Conservation (phyloP, 2,888 invertebrate genomes). For the Heteromurus nitidus region DNA sequence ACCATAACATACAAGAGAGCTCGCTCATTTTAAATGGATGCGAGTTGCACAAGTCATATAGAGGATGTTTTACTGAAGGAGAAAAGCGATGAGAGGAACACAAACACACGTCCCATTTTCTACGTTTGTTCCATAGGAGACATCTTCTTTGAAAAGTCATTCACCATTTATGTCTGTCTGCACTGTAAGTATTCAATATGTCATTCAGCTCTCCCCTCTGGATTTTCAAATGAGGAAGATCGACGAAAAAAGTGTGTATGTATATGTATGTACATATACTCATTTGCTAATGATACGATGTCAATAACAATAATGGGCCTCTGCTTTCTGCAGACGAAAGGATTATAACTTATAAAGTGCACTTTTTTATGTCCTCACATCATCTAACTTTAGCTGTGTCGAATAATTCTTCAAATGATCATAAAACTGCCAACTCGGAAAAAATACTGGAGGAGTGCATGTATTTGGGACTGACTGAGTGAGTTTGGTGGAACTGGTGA, state of each 20-base stretch:
- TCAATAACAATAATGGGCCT: background rate
- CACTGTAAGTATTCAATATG: background rate
- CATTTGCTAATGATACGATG: constrained; percentile 14
- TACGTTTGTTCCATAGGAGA: background rate
- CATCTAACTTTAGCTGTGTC: background rate
- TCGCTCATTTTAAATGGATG: background rate
- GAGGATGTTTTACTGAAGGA: background rate
- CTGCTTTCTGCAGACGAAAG: background rate
- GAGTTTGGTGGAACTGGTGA: background rate
- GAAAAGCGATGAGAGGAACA: background rate
- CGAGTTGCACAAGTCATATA: background rate
- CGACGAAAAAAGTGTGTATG: background rate
- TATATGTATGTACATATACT: background rate
- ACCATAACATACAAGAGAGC: background rate
- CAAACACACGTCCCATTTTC: background rate
- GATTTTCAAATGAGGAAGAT: constrained; percentile 3
- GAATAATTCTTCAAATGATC: background rate
- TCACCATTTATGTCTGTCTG: constrained; percentile 4
- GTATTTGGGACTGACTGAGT: too few relatives aligned
- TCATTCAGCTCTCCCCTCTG: background rate
- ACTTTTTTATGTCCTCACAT: background rate
- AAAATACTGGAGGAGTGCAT: too few relatives aligned
- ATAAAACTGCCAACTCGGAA: background rate
- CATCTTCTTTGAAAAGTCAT: constrained; percentile 6
- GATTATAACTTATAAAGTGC: background rate